Evolutionary conservation across 2,113 vertebrate species (phyloP), one percentile per base, ranked within the genome.

Genomic region (Solea solea): DNA sequence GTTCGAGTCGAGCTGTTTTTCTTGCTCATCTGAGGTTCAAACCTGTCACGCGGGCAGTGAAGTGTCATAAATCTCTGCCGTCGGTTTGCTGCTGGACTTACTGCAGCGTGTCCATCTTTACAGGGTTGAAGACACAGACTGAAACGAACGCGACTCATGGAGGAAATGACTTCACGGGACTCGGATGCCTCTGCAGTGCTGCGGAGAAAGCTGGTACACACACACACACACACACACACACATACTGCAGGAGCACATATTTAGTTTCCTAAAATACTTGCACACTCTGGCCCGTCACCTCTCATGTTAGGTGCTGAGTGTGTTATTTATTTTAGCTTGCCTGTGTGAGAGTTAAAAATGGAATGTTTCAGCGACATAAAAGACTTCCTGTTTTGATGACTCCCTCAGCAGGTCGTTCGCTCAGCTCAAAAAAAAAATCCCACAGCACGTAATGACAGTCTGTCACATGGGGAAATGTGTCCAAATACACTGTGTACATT

Each of bases 351-450:
- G 88, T 92, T 92, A 93, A 92, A 93, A 91, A 92, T 84, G 83
- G 92, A 92, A 91, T 88, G 81, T 92, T 90, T 89, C 86, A 86
- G 86, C 90, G 72, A 82, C 86, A 90, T 93, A 88, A 90, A 90
- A 90, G 85, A 76, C 86, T 91, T 91, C 86, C 91, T 92, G 92
- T 93, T 92, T 91, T 91, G 83, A 89, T 58, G 75, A 86, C 78
- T 86, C 82, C 68, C 80, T 89, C 71, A 0, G 67, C 34, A 82
- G 82, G 56, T 75, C 16, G 34, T 81, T 76, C 69, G 64, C 78
- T 72, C 44, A 16, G 58, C 81, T 76, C 21, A 21, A 21, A 21
- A 10, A 74, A 82, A 85, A 44, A 80, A 69, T 85, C 85, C 85
- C 88, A 64, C 69, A 80, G 84, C 84, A 40, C 16, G 16, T 76